phyloP scores from a whole-genome alignment of 2,113 vertebrate species.

The Petromus typicus region DNA sequence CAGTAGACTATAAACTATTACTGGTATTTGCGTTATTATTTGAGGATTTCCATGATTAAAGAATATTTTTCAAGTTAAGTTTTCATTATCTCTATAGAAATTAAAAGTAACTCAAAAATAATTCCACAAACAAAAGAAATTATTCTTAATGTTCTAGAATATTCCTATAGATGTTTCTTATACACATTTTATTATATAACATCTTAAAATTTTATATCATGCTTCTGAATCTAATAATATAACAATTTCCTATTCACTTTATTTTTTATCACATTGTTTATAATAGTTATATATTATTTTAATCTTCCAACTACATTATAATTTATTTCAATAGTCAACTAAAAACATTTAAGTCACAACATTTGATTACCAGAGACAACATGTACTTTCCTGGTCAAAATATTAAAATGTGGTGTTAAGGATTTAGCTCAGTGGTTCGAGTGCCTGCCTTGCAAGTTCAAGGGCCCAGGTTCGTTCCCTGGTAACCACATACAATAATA shows the following conservation, averaged over 20 bases:
- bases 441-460: no score
- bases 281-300: conserved; percentile 37
- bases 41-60: background rate
- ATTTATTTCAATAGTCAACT: conserved; percentile 23
- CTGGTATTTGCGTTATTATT: background rate
- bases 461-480: no score
- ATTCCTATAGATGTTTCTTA: background rate
- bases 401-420: conserved; percentile 10
- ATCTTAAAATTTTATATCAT: background rate
- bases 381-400: background rate
- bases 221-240: conserved; percentile 1
- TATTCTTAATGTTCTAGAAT: background rate
- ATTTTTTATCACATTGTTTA: conserved; percentile 21
- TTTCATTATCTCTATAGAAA: conserved; percentile 23
- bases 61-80: background rate
- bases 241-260: background rate
- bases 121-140: background rate
- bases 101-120: conserved; percentile 46
- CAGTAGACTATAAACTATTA: background rate
- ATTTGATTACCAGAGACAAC: conserved; percentile 21
- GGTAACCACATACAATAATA: no score
- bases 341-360: background rate
- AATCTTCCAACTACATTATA: background rate
- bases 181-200: background rate
- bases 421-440: no score